Base-by-base conservation (phyloP, 30 jellyfish, hydroid and myxozoan genomes). In the Turritopsis dohrnii region DNA sequence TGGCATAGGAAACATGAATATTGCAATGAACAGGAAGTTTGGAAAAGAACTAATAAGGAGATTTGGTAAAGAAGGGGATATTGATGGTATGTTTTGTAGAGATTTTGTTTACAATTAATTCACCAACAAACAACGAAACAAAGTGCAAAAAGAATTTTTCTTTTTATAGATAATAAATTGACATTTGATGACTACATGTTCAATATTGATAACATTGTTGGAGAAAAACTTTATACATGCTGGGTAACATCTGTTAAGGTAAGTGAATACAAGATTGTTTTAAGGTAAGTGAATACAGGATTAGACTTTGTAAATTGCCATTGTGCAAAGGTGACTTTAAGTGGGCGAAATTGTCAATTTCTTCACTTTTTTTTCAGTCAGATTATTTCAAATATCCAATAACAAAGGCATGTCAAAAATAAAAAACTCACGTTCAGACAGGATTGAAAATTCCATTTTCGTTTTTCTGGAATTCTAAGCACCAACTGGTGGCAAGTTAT, bases 1-100 rank as follows among this genome's bases (percentile, higher is more conserved):
- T 30, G 80, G n/a, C n/a, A n/a, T n/a, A n/a, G n/a, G 25, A 7
- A 23, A 7, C 52, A 27, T 82, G 65, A 82, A 72, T 24, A 53
- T 82, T 66, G 87, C 75, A 9, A 66, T 82, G 25, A 86, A 82
- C 72, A 28, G n/a, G 7, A 66, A 31, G 29, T 71, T 82, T 21
- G 89, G 73, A n/a, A 71, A 19, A 71, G 87, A 82, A 20, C 21
- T 82, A 28, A 9, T 19, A 18, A n/a, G 72, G 28, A 71, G 72
- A 31, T 82, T 18, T 66, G 89, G 89, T 1, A 30, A 20, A 21
- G 87, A 21, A 16, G 87, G 52, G 66, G 89, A 82, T n/a, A 16
- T 60, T 26, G 72, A 29, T 82, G 87, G 26, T 30, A 20, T n/a
- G 65, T 81, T 0, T 66, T 0, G 52, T 1, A 75, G 28, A n/a